Evolutionary conservation across 2,113 vertebrate genomes (phyloP), one percentile per base, ranked within the genome.

Genomic region (Apodemus sylvaticus): DNA sequence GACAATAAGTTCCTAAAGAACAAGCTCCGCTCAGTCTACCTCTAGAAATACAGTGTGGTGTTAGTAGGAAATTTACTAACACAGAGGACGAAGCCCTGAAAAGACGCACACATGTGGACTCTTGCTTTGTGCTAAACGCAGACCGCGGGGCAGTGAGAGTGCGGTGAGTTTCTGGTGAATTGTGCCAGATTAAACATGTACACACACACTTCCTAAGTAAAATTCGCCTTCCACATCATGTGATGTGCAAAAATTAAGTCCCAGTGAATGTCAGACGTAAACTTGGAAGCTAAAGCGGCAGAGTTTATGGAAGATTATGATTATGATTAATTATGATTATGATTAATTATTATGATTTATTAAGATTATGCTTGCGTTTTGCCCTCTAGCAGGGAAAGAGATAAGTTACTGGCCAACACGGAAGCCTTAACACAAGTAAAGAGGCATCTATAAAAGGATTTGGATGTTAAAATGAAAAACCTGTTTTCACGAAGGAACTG

Each of bases 231-330:
- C 34, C 68, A 19, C 26, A 7, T 91, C 48, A 86, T 5, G 53
- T 16, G 92, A 62, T 10, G 68, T 82, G 82, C 26, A 91, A 93
- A 91, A 78, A 71, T 70, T 78, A 86, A 92, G 62, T 90, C 22
- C 91, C 2, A 79, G 8, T 64, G 70, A 76, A 34, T 26, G 39
- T 19, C 45, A 96, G 13, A 48, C 60, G 48, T 42, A 73, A 83
- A 79, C 36, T 7, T 64, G 16, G 29, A 26, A 3, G 36, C 66
- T 62, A 89, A 81, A 79, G 66, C 77, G 62, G 10, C 45, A 66
- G 93, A 51, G 53, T 39, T 94, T 90, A 55, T 79, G 36, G 51
- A 78, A 91, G 10, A 55, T 76, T n/a, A n/a, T n/a, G n/a, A n/a
- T n/a, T n/a, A n/a, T n/a, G n/a, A n/a, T n/a, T n/a, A n/a, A n/a